These are phyloP conservation scores for Lycaon pictus DNA, from an alignment of 2,113 vertebrate genomes.

Conservation along the genomic window DNA sequence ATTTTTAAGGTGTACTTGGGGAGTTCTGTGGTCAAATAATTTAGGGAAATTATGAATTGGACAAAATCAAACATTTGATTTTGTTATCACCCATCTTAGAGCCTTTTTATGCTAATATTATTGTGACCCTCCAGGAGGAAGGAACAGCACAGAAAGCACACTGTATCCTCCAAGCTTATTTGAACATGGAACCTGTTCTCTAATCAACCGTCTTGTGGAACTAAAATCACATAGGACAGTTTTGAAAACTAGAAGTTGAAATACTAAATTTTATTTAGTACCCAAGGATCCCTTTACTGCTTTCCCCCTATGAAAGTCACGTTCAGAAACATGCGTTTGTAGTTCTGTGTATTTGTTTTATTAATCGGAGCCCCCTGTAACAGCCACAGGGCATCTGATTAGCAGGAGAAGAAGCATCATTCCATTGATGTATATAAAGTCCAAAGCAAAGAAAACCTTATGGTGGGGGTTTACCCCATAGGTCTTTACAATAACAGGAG, in stretches of 20 bases:
- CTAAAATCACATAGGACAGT: neutral
- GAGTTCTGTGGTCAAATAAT: neutral
- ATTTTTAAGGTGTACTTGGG: neutral
- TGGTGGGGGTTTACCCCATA: fast-evolving
- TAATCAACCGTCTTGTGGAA: neutral
- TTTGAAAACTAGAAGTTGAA: neutral
- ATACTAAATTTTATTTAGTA: neutral
- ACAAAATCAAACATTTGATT: neutral
- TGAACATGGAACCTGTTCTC: neutral
- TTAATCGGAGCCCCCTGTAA: neutral
- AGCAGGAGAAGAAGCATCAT: neutral
- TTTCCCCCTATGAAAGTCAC: neutral
- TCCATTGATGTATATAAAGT: neutral
- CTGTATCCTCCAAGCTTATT: neutral
- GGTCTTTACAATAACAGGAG: neutral
- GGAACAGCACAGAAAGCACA: neutral
- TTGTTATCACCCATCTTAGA: neutral
- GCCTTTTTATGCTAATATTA: neutral
- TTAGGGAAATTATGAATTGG: neutral
- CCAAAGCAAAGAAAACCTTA: neutral
- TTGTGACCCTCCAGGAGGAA: neutral
- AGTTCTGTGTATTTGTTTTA: neutral
- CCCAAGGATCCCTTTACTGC: neutral
- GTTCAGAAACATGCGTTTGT: neutral
- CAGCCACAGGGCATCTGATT: neutral